Percentiles rank a stretch among this genome's conserved stretches.
Conservation (phyloP, 2,113 vertebrate species). For the Gnathonemus longibarbis region DNA sequence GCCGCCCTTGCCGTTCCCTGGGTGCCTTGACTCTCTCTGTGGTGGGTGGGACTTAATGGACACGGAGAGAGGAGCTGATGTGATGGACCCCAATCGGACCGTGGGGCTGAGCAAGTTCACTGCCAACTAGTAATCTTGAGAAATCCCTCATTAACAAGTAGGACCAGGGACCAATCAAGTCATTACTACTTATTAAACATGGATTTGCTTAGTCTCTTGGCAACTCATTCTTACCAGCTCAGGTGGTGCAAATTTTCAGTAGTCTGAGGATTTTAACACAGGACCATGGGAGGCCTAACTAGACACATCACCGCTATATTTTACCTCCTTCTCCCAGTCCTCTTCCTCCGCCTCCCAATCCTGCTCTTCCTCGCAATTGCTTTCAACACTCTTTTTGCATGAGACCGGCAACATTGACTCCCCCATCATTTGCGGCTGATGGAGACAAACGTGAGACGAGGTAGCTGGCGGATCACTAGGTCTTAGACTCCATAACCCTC, state of each 20-base stretch:
- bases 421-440: constrained; percentile 45
- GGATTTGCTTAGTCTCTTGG: not conserved
- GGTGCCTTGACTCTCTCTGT: not conserved
- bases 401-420: constrained; percentile 39
- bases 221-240: not conserved
- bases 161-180: not conserved
- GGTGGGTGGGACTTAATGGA: not conserved
- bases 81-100: not conserved
- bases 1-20: not conserved
- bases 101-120: not conserved
- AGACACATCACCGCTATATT: not conserved
- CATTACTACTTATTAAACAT: not conserved
- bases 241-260: not conserved
- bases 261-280: constrained; percentile 40
- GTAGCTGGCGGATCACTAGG: not conserved
- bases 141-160: not conserved
- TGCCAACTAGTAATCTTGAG: not conserved
- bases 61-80: not conserved
- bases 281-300: not conserved
- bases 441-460: constrained; percentile 15
- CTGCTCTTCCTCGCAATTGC: constrained; percentile 46
- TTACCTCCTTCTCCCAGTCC: constrained; percentile 9
- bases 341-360: constrained; percentile 18
- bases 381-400: constrained; percentile 34
- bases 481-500: not conserved